Evolutionary conservation across 2,113 vertebrate genomes (phyloP).

Genomic region (Condylura cristata): DNA sequence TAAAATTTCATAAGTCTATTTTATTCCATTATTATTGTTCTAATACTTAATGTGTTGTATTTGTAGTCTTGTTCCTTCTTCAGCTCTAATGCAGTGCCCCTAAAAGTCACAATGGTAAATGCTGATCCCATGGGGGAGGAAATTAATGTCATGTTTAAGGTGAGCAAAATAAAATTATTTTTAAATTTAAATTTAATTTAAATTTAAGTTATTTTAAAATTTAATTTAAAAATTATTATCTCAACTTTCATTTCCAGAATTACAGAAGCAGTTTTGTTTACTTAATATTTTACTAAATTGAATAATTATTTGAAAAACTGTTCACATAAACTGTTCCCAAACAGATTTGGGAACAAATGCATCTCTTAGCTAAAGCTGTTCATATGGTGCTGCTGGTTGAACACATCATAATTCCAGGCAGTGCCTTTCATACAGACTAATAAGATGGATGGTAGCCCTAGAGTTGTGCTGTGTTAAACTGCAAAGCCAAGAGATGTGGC

Average conservation of each 20-base stretch:
- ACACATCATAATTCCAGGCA: background rate
- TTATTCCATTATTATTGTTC: conserved; percentile 40
- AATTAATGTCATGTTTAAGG: conserved; percentile 99
- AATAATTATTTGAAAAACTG: conserved; percentile 13
- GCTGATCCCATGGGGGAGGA: conserved; percentile 97
- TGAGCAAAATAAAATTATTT: conserved; percentile 76
- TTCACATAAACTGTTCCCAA: conserved; percentile 4
- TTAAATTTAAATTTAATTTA: background rate
- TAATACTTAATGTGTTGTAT: conserved; percentile 71
- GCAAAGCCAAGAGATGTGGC: background rate
- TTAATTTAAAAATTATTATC: background rate
- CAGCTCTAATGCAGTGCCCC: conserved; percentile 97
- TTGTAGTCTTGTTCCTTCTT: conserved; percentile 98
- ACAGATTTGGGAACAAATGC: background rate
- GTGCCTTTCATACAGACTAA: background rate
- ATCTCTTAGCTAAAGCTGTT: background rate
- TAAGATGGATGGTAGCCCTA: background rate
- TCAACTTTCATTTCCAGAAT: conserved; percentile 24
- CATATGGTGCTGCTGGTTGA: background rate
- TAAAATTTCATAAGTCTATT: background rate
- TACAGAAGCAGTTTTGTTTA: background rate
- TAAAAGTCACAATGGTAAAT: conserved; percentile 95
- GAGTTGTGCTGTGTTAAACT: background rate
- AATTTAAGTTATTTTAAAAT: background rate
- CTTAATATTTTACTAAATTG: background rate